Evolutionary conservation across 2,113 vertebrate species (phyloP).

Genomic region (Ailuropoda melanoleuca): DNA sequence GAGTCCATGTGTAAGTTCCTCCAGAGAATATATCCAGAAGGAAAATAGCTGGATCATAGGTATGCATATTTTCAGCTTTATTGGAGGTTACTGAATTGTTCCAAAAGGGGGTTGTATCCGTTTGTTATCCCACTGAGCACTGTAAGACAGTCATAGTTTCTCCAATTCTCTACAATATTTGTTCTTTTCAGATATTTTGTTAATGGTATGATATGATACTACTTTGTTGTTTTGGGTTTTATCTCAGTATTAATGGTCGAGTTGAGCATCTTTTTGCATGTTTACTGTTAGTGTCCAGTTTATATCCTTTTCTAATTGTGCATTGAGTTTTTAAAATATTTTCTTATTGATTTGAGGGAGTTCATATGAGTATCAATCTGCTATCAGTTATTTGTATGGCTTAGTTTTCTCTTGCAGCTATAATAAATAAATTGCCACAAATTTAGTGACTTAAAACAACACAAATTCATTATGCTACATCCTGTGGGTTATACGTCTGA

Average conservation of each 20-base stretch:
- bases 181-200: not conserved
- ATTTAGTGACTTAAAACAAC: not conserved
- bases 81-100: not conserved
- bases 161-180: not conserved
- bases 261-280: not conserved
- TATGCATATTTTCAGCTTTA: not conserved
- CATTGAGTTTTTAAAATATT: not conserved
- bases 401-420: not conserved
- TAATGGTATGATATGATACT: not conserved
- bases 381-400: not conserved
- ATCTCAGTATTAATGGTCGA: not conserved
- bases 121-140: not conserved
- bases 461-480: not conserved
- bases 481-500: not conserved
- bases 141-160: not conserved
- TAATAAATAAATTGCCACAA: not conserved
- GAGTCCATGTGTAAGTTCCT: not conserved
- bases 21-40: not conserved
- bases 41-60: not conserved
- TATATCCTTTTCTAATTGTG: not conserved
- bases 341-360: not conserved
- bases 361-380: not conserved
- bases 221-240: not conserved
- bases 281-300: not conserved
- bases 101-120: not conserved